Base-by-base conservation (phyloP, 2,113 vertebrate genomes). In the Clinocottus analis region DNA sequence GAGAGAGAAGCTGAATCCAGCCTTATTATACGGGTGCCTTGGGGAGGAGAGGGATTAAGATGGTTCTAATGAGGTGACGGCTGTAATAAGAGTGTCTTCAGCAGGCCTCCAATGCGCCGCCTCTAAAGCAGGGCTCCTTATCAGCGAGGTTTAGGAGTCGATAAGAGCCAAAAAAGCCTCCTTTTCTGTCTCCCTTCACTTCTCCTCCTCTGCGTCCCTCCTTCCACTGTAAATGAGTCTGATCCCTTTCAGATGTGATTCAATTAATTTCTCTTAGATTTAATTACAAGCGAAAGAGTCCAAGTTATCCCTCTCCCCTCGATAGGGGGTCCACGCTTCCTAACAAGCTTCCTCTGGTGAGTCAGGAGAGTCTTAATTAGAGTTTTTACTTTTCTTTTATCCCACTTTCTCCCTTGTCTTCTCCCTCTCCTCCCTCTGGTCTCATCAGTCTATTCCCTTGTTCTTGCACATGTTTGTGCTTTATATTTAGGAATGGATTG, bases 241-340 rank as follows among this genome's bases (percentile, higher is more conserved):
- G 91, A 95, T 95, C 92, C 89, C 88, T 94, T 94, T 95, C 92
- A 93, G 90, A 93, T 94, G 91, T 91, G 93, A 94, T 95, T 94
- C 91, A 95, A 93, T 95, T 95, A 95, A 95, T 94, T 94, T 94
- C 90, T 91, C 88, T 93, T 94, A 94, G 93, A 94, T 94, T 94
- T 95, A 95, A 95, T 95, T 95, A 95, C 92, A 92, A 88, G 90
- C 77, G 64, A 91, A 92, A 92, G 92, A 93, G 90, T 94, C 93
- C 86, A 91, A 94, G 91, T 93, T 93, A 93, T 94, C 91, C 91
- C 82, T 90, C 87, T 92, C 82, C 81, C 86, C 91, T 92, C 79
- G 70, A 91, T 93, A 91, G 94, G 94, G 93, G 93, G 93, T 92
- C 92, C 86, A 75, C 60, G 61, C 86, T 90, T 91, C 79, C 91